These are phyloP conservation scores for Pomacea maculata DNA, from an alignment of 1,140 invertebrate genomes.

Conservation along the genomic window DNA sequence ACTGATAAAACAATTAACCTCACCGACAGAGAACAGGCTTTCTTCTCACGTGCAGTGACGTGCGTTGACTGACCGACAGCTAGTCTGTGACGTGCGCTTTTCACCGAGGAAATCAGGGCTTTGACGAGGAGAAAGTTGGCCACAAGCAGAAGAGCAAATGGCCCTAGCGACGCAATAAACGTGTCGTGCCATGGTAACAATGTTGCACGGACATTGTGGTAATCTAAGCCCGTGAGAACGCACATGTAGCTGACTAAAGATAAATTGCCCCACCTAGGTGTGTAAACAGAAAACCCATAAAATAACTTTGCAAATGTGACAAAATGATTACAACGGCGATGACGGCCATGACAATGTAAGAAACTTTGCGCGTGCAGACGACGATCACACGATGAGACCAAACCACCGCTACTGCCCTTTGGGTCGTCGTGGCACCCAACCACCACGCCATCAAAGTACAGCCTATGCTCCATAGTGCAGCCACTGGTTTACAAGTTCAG, in stretches of 20 bases:
- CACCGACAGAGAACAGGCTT: conserved; percentile 22
- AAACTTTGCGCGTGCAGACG: conserved; percentile 7
- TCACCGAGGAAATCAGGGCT: not conserved
- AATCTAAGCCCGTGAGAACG: too few species aligned
- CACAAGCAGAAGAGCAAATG: not conserved
- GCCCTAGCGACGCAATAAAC: not conserved
- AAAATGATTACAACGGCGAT: not conserved
- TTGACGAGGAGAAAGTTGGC: not conserved
- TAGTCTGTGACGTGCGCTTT: not conserved
- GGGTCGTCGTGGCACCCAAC: conserved; percentile 30
- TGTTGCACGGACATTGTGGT: not conserved
- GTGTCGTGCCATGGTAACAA: conserved; percentile 39
- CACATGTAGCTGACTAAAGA: too few species aligned
- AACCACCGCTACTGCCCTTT: conserved; percentile 21
- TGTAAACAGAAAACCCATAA: not conserved
- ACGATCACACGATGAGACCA: conserved; percentile 14
- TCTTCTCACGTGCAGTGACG: not conserved
- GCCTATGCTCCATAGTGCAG: conserved; percentile 12
- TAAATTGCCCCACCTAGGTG: too few species aligned
- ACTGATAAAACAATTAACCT: conserved; percentile 34
- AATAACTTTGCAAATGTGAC: not conserved
- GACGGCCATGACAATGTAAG: not conserved
- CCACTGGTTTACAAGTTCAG: conserved; percentile 31
- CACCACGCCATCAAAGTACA: conserved; percentile 28
- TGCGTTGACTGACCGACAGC: not conserved